A percentile compares a stretch with the other conserved stretches of the same genome.
Conservation (phyloP, 2,113 vertebrate genomes). For the Pavo muticus region DNA sequence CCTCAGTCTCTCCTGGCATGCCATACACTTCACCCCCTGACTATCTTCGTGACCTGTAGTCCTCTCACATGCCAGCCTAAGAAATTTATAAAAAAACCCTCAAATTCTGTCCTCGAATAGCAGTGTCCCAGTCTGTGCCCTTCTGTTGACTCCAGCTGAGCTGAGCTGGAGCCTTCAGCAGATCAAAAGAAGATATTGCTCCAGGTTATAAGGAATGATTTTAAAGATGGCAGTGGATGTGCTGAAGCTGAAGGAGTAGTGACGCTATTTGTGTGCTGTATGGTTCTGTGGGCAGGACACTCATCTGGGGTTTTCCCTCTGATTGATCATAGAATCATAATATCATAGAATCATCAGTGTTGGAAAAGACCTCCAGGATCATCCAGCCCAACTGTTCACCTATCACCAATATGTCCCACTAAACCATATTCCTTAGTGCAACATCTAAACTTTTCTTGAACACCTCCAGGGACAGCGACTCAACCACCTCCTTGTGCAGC, state of each 20-base stretch:
- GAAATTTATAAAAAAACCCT: background rate
- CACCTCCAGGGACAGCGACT: too few species aligned
- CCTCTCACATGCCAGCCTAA: background rate
- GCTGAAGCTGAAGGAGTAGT: background rate
- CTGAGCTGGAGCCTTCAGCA: background rate
- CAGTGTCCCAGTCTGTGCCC: background rate
- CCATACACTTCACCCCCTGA: background rate
- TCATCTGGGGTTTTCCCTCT: background rate
- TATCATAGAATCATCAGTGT: too few species aligned
- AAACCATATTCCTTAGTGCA: too few species aligned
- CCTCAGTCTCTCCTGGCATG: background rate
- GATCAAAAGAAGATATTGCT: slow-evolving; percentile 1
- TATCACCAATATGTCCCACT: too few species aligned
- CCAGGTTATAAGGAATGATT: background rate
- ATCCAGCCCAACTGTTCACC: too few species aligned
- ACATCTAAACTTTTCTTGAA: too few species aligned
- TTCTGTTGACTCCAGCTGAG: background rate
- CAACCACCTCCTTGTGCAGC: too few species aligned
- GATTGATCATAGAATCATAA: too few species aligned
- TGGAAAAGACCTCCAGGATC: too few species aligned
- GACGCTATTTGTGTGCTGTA: background rate
- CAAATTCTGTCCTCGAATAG: background rate
- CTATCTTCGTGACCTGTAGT: background rate
- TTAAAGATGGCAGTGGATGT: background rate
- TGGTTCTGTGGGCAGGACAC: background rate